Evolutionary conservation across 2,113 vertebrate genomes (phyloP).

Genomic region (Poecile atricapillus): DNA sequence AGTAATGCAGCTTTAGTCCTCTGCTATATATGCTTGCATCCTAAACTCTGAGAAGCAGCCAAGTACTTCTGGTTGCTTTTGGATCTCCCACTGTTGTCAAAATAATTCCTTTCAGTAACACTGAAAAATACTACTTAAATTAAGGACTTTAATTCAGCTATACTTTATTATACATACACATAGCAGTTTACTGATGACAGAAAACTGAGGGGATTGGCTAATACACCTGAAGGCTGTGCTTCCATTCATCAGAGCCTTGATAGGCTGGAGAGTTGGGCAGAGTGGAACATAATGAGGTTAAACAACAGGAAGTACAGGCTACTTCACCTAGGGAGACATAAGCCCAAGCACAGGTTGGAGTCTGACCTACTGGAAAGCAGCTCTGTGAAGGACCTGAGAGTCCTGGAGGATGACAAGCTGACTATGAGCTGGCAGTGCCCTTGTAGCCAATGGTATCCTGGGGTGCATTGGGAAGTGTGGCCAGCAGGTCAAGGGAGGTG

Average conservation of each 20-base stretch:
- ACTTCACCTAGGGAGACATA: not conserved
- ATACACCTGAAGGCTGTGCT: not conserved
- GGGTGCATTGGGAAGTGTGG: not conserved
- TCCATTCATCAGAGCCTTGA: not conserved
- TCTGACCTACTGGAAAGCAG: not conserved
- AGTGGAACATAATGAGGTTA: not conserved
- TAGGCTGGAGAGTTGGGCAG: not conserved
- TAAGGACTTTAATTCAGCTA: not conserved
- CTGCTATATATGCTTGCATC: not conserved
- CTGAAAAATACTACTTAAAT: not conserved
- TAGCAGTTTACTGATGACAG: not conserved
- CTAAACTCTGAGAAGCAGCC: not conserved
- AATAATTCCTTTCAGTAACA: not conserved
- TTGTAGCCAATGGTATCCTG: not conserved
- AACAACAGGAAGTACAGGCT: not conserved
- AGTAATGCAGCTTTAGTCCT: not conserved
- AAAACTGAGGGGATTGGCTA: not conserved
- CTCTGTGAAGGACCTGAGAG: not conserved
- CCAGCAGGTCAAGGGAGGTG: not conserved
- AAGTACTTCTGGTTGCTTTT: not conserved
- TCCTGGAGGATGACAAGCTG: not conserved
- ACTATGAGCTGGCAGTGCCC: too few species aligned
- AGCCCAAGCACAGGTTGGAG: not conserved
- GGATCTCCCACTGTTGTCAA: not conserved
- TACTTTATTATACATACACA: not conserved